Base-by-base conservation (phyloP, 2,113 vertebrate species). In the Chrysochloris asiatica region DNA sequence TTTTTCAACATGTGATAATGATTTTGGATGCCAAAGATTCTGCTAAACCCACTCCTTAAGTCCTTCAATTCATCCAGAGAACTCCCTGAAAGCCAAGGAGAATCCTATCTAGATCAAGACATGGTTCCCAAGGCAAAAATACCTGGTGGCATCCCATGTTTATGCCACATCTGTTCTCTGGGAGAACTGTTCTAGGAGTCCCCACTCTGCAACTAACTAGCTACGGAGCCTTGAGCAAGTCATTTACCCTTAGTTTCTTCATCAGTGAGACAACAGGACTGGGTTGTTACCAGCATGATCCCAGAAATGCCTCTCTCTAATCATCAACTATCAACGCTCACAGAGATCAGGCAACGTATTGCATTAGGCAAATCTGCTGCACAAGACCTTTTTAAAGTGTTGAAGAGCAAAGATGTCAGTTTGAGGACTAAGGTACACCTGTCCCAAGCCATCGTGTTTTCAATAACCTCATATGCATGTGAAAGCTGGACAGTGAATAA, bases 191-290 rank as follows among this genome's bases (percentile, higher is more conserved):
- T 28, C 28, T 59, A 12, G n/a, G 43, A 30, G 61, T 8, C 50
- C 33, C 61, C 26, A 1, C 14, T 41, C 43, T 21, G 56, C 54
- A 52, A 5, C 33, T 33, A 3, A 4, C 14, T 7, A 43, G n/a
- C 67, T 56, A 5, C 0, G 0, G 63, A n/a, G 65, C 63, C n/a
- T 22, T 26, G 21, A 9, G 36, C 16, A 11, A 86, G 21, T 56
- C 73, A 13, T 59, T 22, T 38, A 33, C 7, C 22, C 56, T 69
- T 19, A 14, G 56, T 14, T 43, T 11, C 8, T 63, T 47, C 56
- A 3, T 8, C 8, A 7, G 1, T 4, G 47, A 47, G 41, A 21
- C 56, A 2, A 22, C 48, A 38, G 47, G 36, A 47, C 78, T 56
- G 38, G 67, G 50, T n/a, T 43, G 3, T 3, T 41, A 36, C n/a